Percentiles rank a stretch among this genome's conserved stretches.
Evolutionary conservation across 30 jellyfish, hydroid and myxozoan genomes (phyloP).

Genomic region (Turritopsis dohrnii): DNA sequence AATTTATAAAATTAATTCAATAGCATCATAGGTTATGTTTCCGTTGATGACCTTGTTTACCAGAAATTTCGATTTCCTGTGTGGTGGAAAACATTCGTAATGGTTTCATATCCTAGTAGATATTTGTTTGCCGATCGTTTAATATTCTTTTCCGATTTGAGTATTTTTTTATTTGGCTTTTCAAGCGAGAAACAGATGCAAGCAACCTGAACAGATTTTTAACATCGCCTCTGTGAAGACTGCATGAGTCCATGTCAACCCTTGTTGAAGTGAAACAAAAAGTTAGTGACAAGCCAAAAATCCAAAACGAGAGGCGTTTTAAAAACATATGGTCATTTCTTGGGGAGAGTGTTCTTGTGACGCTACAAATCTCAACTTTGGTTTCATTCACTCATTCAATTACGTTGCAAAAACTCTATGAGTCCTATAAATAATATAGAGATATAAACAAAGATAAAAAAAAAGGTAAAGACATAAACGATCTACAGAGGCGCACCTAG

Average conservation of each 20-base stretch:
- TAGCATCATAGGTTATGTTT: background rate
- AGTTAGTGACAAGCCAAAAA: background rate
- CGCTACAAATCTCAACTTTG: too few species aligned
- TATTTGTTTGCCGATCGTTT: background rate
- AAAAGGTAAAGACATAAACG: too few species aligned
- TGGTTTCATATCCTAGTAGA: background rate
- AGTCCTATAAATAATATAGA: too few species aligned
- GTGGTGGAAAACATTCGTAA: background rate
- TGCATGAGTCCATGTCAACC: background rate
- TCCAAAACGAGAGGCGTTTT: too few species aligned
- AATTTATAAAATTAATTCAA: background rate
- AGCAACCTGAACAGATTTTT: too few species aligned
- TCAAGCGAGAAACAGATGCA: too few species aligned
- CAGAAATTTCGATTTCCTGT: background rate
- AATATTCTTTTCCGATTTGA: background rate
- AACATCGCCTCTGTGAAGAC: background rate
- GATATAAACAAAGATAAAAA: too few species aligned
- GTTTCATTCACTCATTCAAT: too few species aligned
- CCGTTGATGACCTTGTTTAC: background rate
- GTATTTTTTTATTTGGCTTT: background rate
- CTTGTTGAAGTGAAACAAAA: background rate
- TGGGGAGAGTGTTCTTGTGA: too few species aligned
- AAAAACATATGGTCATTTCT: too few species aligned
- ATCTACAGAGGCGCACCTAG: too few species aligned
- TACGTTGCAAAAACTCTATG: too few species aligned